Evolutionary conservation across 2,113 vertebrate genomes (phyloP).

Genomic region (Rostratula benghalensis): DNA sequence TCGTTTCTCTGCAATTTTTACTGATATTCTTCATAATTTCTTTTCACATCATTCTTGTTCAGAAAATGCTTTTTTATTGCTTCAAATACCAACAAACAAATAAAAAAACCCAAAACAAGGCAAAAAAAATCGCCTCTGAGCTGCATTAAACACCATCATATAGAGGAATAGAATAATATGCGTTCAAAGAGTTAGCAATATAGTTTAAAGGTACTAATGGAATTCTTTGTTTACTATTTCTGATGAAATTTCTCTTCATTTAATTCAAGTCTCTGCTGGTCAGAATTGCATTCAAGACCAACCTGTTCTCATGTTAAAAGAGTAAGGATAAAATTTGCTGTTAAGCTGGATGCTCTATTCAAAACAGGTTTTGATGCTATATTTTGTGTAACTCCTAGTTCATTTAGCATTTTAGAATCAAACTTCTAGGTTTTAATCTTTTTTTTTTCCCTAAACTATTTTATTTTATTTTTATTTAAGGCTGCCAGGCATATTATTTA

Average conservation of each 20-base stretch:
- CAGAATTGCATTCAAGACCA: background rate
- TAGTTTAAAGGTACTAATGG: background rate
- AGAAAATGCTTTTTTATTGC: background rate
- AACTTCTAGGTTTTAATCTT: background rate
- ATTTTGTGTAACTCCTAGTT: background rate
- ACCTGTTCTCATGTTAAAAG: background rate
- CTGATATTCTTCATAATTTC: background rate
- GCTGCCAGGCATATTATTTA: background rate
- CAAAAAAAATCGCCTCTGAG: accelerated
- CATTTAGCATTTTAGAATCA: background rate
- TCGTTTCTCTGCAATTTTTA: background rate
- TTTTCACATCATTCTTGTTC: background rate
- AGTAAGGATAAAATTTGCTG: background rate
- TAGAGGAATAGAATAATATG: background rate
- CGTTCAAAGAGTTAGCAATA: background rate
- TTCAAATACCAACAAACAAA: background rate
- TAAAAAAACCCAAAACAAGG: accelerated
- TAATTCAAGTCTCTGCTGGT: background rate
- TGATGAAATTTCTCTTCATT: background rate
- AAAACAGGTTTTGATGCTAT: background rate
- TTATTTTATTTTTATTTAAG: background rate
- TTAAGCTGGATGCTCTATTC: background rate
- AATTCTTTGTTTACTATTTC: background rate
- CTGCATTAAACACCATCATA: background rate
- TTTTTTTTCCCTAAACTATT: background rate